These are phyloP conservation scores for Eristalis pertinax DNA, from an alignment of 2,888 invertebrate genomes.

Conservation along the genomic window DNA sequence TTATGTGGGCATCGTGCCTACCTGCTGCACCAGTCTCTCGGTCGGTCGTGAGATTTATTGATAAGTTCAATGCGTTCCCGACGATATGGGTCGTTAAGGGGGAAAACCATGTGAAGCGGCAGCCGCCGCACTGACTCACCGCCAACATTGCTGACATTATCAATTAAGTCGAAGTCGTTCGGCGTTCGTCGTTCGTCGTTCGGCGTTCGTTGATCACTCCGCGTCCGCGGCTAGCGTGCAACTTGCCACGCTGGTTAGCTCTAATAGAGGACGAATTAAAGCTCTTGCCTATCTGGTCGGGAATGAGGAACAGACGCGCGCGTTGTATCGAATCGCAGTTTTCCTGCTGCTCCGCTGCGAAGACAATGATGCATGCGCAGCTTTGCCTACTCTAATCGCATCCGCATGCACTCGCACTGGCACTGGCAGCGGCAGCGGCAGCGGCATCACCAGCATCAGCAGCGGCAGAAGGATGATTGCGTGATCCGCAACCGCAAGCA, in stretches of 20 bases:
- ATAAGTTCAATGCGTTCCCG: constrained; percentile 42
- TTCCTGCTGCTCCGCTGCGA: neutral
- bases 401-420: constrained; percentile 42
- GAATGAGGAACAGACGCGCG: constrained; percentile 43
- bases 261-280: constrained; percentile 60
- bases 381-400: constrained; percentile 45
- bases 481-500: constrained; percentile 53
- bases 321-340: constrained; percentile 9
- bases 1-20: constrained; percentile 53
- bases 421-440: neutral
- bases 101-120: neutral
- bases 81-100: constrained; percentile 2
- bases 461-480: constrained; percentile 47
- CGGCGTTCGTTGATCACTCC: no score
- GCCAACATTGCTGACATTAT: constrained; percentile 49
- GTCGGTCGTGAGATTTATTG: constrained; percentile 56
- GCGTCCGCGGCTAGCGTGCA: constrained; percentile 42
- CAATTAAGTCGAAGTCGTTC: constrained; percentile 41
- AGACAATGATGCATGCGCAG: constrained; percentile 40
- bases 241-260: constrained; percentile 49
- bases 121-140: neutral
- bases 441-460: neutral
- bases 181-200: no score
- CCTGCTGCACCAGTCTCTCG: constrained; percentile 7
- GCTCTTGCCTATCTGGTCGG: constrained; percentile 20